Evolutionary conservation across 2,113 vertebrate species (phyloP), one percentile per base, ranked within the genome.

Genomic region (Toxotes chatareus): DNA sequence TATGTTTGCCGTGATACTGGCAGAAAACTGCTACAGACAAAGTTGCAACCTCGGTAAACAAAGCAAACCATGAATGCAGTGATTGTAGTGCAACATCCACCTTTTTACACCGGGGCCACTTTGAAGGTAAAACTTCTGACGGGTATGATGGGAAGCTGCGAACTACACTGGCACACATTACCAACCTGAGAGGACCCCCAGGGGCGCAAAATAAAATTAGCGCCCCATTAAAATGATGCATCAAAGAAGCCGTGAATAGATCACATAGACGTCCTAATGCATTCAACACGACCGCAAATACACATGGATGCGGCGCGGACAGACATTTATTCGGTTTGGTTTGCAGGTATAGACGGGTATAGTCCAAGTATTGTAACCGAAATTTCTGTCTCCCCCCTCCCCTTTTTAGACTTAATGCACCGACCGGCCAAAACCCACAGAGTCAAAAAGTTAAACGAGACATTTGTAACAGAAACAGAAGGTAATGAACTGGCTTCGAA

Each of bases 211-310:
- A 82, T 82, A 53, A 73, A 80, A 87, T 85, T 89, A 87, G 57
- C 71, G 67, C 71, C 67, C 67, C 79, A 73, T 92, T 82, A 91
- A 88, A 82, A 80, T 32, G 67, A 89, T 85, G 83, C 83, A 84
- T 89, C 83, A 84, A 81, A 84, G 66, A 79, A 76, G 62, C 71
- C 57, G 46, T 76, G 73, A 85, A 89, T 66, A 87, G 65, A 91
- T 77, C 80, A 72, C 9, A 51, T 23, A 63, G 40, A 73, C 76
- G 57, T 67, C 68, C 44, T 78, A 70, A 76, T 73, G 81, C 69
- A 59, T 86, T 88, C 84, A 80, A 65, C 63, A 9, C 23, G 62
- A 66, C 56, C 31, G 49, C 55, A 34, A 44, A 67, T 53, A 74
- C 31, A 46, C 60, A 81, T 74, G 34, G 61, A 38, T 53, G 38